Conservation (phyloP, 2,888 invertebrate species). For the Erpobdella octoculata region DNA sequence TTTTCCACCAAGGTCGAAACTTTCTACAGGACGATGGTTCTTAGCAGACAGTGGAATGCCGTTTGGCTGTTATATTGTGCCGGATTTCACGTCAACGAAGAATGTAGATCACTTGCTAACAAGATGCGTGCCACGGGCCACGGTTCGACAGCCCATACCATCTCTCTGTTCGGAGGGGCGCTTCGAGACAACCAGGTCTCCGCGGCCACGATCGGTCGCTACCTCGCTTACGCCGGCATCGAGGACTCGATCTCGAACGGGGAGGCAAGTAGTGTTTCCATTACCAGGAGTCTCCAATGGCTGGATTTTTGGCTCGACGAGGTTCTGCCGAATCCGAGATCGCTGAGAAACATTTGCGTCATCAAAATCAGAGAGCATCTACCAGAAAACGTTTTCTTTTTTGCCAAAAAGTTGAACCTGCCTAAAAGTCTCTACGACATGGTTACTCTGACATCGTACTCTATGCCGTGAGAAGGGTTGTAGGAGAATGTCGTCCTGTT, state of each 20-base stretch:
- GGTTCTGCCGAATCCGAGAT: slow-evolving; percentile 16
- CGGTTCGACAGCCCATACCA: too few relatives aligned
- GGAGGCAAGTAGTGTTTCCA: background rate
- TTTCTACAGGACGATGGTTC: slow-evolving; percentile 30
- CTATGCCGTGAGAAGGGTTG: too few relatives aligned
- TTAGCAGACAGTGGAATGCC: slow-evolving; percentile 29
- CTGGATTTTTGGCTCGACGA: slow-evolving; percentile 25
- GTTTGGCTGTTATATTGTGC: slow-evolving; percentile 30
- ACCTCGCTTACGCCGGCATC: background rate
- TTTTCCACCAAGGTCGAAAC: slow-evolving; percentile 21
- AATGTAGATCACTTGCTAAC: slow-evolving; percentile 13
- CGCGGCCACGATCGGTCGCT: background rate
- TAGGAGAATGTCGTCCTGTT: too few relatives aligned
- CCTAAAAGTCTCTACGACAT: slow-evolving; percentile 23
- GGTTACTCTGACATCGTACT: slow-evolving; percentile 14
- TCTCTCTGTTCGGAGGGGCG: too few relatives aligned
- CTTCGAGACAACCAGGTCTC: too few relatives aligned
- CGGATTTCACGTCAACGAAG: slow-evolving; percentile 26
- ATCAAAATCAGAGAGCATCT: slow-evolving; percentile 25
- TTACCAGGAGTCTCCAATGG: background rate
- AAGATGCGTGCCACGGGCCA: background rate
- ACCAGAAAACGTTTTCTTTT: slow-evolving; percentile 28
- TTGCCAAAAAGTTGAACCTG: slow-evolving; percentile 15
- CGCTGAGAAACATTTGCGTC: slow-evolving; percentile 31
- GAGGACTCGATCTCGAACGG: background rate